A percentile compares a stretch with the other conserved stretches of the same genome.
Evolutionary conservation across 2,113 vertebrate genomes (phyloP).

Genomic region (Eupsittula cactorum): DNA sequence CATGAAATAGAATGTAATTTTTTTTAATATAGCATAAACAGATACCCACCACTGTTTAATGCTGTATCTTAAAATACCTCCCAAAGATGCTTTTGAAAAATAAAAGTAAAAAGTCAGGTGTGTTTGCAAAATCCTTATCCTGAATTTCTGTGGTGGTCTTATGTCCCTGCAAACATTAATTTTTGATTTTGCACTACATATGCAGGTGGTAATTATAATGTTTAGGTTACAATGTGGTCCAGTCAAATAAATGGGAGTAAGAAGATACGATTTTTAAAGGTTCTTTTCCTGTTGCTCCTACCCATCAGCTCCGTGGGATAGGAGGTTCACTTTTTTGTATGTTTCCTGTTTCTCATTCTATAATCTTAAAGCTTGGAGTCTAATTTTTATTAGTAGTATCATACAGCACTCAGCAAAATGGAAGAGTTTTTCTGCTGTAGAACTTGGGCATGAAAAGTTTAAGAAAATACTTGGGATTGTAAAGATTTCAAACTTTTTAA

Average conservation of each 20-base stretch:
- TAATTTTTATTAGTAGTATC: neutral
- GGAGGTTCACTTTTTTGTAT: neutral
- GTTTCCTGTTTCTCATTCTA: neutral
- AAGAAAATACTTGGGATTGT: neutral
- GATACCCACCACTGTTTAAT: neutral
- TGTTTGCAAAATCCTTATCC: neutral
- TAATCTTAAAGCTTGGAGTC: neutral
- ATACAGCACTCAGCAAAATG: neutral
- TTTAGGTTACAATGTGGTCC: neutral
- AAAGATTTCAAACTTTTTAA: neutral
- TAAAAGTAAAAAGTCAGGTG: neutral
- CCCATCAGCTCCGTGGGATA: neutral
- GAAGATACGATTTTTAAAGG: neutral
- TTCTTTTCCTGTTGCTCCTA: neutral
- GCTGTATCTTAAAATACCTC: neutral
- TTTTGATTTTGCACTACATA: neutral
- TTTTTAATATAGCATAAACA: neutral
- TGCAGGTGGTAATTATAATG: fast-evolving
- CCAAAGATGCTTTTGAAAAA: neutral
- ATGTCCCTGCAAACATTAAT: neutral
- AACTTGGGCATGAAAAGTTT: neutral
- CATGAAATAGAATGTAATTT: neutral
- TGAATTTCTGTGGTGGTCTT: neutral
- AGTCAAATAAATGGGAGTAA: neutral
- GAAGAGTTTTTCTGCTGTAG: neutral